These are phyloP conservation scores for Mesembrinibis cayennensis DNA, from an alignment of 2,113 vertebrate species.

Conservation along the genomic window DNA sequence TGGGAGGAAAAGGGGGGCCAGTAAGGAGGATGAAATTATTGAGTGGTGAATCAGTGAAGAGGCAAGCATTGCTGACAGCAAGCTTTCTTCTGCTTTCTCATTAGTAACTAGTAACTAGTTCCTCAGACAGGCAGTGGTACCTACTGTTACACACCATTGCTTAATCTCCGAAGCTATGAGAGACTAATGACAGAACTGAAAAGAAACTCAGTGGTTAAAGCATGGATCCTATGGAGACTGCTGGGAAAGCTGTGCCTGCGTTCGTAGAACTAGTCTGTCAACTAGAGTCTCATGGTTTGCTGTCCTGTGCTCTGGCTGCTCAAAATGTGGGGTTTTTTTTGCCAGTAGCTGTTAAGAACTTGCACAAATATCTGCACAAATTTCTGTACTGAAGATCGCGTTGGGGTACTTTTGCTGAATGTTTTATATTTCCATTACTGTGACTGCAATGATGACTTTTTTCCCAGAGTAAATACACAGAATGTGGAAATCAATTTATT, in stretches of 20 bases:
- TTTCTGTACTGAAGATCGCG: neutral
- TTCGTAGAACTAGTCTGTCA: too few relatives aligned
- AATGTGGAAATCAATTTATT: neutral
- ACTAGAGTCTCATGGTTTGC: neutral
- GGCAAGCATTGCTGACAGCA: neutral
- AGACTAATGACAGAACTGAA: neutral
- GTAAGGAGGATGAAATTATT: neutral
- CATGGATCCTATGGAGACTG: neutral
- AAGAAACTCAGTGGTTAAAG: neutral
- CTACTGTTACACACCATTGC: rapidly evolving
- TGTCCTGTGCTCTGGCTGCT: neutral
- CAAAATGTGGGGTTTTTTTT: neutral
- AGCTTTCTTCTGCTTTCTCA: neutral
- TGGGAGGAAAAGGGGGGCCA: neutral
- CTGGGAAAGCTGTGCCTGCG: neutral
- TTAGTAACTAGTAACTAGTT: neutral
- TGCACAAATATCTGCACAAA: neutral
- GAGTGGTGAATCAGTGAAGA: neutral
- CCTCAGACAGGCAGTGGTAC: neutral
- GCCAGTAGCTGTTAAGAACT: neutral
- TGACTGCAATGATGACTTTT: neutral
- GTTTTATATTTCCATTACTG: neutral
- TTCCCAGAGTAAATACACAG: neutral
- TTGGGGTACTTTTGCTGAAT: neutral
- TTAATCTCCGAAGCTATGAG: neutral